Evolutionary conservation across 2,113 vertebrate genomes (phyloP).

Genomic region (Xyliphius kryptos): DNA sequence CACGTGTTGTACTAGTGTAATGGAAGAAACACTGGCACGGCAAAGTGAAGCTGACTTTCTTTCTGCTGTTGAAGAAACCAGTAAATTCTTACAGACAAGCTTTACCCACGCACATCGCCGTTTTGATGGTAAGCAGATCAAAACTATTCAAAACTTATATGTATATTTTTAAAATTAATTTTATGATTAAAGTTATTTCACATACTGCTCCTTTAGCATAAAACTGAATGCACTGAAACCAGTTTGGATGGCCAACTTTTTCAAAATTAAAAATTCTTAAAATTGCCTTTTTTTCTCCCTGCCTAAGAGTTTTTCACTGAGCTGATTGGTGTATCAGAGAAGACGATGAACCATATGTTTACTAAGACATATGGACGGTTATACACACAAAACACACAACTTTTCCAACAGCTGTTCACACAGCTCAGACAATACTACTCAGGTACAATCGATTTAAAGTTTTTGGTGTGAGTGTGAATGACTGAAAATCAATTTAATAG

Average conservation of each 20-base stretch:
- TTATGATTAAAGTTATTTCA: background rate
- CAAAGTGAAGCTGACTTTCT: constrained; percentile 73
- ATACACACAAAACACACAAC: constrained; percentile 73
- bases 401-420: constrained; percentile 72
- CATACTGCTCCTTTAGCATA: background rate
- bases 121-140: constrained; percentile 72
- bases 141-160: background rate
- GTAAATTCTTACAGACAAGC: constrained; percentile 74
- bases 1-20: constrained; percentile 82
- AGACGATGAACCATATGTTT: constrained; percentile 80
- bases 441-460: constrained; percentile 50
- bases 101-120: constrained; percentile 72
- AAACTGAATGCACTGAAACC: too few species aligned
- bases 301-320: constrained; percentile 78
- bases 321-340: constrained; percentile 75
- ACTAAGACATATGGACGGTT: constrained; percentile 78
- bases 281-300: constrained; percentile 27
- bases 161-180: background rate
- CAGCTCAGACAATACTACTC: constrained; percentile 77
- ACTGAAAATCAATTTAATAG: too few species aligned
- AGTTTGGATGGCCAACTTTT: too few species aligned
- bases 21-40: constrained; percentile 73
- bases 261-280: too few species aligned
- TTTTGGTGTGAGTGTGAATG: background rate
- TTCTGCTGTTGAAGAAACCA: constrained; percentile 69